phyloP scores from a whole-genome alignment of 2,113 vertebrate species.

The Galemys pyrenaicus region DNA sequence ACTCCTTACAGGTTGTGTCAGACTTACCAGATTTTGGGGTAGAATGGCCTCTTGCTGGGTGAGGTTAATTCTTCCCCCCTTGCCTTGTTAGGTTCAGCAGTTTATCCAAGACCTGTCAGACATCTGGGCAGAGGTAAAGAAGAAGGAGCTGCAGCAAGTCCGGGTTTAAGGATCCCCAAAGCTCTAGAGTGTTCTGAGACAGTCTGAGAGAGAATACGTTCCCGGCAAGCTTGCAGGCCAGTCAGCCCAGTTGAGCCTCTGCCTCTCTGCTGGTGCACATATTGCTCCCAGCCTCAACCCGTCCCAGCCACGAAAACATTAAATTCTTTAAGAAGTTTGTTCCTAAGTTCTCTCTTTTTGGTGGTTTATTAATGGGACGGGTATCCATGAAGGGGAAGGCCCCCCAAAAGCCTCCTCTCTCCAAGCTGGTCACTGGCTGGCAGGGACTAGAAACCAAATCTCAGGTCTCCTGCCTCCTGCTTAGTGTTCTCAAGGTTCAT shows the following conservation, averaged over 20 bases:
- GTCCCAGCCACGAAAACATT: slow-evolving; percentile 15
- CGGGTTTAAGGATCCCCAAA: background rate
- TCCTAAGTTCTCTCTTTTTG: background rate
- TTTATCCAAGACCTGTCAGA: slow-evolving; percentile 81
- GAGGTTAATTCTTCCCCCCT: background rate
- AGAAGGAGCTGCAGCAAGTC: slow-evolving; percentile 44
- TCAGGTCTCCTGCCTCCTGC: background rate
- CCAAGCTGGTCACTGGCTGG: background rate
- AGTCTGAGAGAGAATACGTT: background rate
- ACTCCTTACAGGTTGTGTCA: background rate
- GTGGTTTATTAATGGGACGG: background rate
- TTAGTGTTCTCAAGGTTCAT: too few species aligned
- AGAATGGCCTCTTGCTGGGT: background rate
- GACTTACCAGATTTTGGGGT: background rate
- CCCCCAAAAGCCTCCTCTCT: background rate
- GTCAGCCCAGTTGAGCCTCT: background rate
- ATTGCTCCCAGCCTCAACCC: background rate
- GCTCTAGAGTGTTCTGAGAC: background rate
- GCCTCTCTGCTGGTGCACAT: background rate
- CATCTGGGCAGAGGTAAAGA: slow-evolving; percentile 74
- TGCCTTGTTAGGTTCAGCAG: slow-evolving; percentile 78
- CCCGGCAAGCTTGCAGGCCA: background rate
- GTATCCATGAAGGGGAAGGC: background rate
- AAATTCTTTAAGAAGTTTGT: slow-evolving; percentile 44
- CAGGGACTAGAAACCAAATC: background rate